A percentile compares a stretch with the other conserved stretches of the same genome.
These are phyloP conservation scores for Petrocephalus sullivani DNA, from an alignment of 2,797 vertebrate species.

Conservation along the genomic window DNA sequence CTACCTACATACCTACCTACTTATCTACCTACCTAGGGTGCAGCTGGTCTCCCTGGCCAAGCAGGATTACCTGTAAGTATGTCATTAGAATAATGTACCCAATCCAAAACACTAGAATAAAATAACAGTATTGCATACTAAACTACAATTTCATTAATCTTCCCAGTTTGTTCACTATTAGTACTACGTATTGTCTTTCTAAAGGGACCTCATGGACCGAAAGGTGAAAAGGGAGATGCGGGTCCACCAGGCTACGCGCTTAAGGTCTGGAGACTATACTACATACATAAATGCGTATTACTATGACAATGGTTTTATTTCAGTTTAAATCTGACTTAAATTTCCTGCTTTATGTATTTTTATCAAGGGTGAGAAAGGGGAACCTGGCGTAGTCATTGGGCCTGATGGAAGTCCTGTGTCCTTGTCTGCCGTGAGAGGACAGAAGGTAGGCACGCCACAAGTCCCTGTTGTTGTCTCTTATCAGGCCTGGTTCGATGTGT, in stretches of 20 bases:
- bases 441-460: constrained; percentile 47
- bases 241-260: constrained; percentile 67
- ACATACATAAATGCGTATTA: background rate
- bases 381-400: constrained; percentile 68
- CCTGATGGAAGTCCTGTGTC: constrained; percentile 65
- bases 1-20: background rate
- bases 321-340: background rate
- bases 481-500: background rate
- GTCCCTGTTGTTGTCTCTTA: background rate
- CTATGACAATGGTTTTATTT: background rate
- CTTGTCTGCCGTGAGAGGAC: constrained; percentile 44
- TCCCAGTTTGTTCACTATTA: background rate
- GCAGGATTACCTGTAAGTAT: constrained; percentile 80
- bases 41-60: constrained; percentile 63
- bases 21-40: constrained; percentile 45
- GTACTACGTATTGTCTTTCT: background rate
- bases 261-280: constrained; percentile 67
- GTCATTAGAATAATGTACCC: background rate
- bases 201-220: constrained; percentile 80
- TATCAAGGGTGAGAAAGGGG: constrained; percentile 85
- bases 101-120: background rate
- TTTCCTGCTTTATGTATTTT: background rate
- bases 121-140: background rate
- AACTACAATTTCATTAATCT: background rate
- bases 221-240: constrained; percentile 73